phyloP scores from a whole-genome alignment of 2,797 vertebrate species.

The Zalophus californianus region DNA sequence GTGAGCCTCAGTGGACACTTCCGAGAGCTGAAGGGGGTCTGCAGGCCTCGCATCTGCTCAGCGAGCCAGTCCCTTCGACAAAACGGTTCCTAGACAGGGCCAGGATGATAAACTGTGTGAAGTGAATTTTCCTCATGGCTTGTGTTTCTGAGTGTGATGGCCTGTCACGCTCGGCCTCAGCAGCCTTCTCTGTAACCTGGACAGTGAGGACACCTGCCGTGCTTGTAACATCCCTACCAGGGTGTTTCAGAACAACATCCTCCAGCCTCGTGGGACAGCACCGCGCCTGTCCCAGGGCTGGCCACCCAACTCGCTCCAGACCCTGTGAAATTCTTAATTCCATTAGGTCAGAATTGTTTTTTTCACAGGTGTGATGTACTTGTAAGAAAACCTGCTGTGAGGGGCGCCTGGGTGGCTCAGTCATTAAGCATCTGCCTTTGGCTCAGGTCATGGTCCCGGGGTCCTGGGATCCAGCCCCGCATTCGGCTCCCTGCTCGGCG shows the following conservation, averaged over 20 bases:
- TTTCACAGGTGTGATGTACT: too few species aligned
- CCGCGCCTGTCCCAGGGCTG: background rate
- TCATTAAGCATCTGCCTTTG: too few species aligned
- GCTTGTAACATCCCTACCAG: too few species aligned
- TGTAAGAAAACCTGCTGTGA: background rate
- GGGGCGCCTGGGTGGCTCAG: too few species aligned
- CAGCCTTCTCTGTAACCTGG: background rate
- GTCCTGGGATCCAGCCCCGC: too few species aligned
- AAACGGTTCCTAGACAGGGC: background rate
- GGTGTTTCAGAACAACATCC: rapidly evolving
- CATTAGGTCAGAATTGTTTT: background rate
- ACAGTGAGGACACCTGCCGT: rapidly evolving
- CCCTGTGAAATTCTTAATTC: rapidly evolving
- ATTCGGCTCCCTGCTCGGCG: too few species aligned
- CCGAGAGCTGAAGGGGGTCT: background rate
- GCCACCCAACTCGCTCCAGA: rapidly evolving
- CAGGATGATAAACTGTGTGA: rapidly evolving
- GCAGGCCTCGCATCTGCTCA: too few species aligned
- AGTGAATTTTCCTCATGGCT: background rate
- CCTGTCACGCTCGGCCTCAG: background rate
- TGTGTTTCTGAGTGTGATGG: background rate
- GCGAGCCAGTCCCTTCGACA: background rate
- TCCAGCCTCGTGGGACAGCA: too few species aligned
- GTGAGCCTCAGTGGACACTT: background rate
- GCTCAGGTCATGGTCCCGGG: too few species aligned